Evolutionary conservation across 2,797 vertebrate species (phyloP), one percentile per base, ranked within the genome.

Genomic region (Craterocephalus amniculus): DNA sequence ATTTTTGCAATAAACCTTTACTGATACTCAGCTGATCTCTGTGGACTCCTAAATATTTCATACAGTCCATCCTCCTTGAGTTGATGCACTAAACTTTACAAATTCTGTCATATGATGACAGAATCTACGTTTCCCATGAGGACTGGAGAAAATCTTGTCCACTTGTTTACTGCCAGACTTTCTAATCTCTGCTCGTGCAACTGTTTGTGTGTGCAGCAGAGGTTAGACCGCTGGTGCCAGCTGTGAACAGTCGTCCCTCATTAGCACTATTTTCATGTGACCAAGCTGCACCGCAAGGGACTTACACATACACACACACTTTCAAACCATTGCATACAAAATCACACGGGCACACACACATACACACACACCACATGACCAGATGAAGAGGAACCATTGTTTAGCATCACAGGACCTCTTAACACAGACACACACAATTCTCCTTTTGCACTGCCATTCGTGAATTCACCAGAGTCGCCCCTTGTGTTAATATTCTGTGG

Each of bases 321-420:
- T 79, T 80, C 49, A 83, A 80, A 72, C 71, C 29, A 67, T 81
- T 72, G 76, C 77, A 87, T 78, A 90, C 81, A 87, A 72, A 83
- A 67, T 79, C 75, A 78, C 83, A 87, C 58, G 56, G 79, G 76
- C 75, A 83, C 71, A 67, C 73, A 68, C 67, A 73, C 69, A 22
- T 40, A 71, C 78, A 78, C 67, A 78, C 45, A 74, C 73, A 79
- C 79, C 93, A 92, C 92, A 93, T 94, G 91, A 93, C 87, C 80
- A 90, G 84, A 91, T 93, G 87, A 94, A 94, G 90, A 92, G 92
- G 85, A 92, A 85, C 85, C 88, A 92, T 94, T 94, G 93, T 94
- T 88, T 67, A 12, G 85, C 83, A 91, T 92, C 89, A 91, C 89
- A 93, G 89, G 90, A 88, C 89, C 86, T 91, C 84, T 92, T 75